These are phyloP conservation scores for Aphaenogaster ashmeadi DNA, from an alignment of 1,140 invertebrate species.

Conservation along the genomic window DNA sequence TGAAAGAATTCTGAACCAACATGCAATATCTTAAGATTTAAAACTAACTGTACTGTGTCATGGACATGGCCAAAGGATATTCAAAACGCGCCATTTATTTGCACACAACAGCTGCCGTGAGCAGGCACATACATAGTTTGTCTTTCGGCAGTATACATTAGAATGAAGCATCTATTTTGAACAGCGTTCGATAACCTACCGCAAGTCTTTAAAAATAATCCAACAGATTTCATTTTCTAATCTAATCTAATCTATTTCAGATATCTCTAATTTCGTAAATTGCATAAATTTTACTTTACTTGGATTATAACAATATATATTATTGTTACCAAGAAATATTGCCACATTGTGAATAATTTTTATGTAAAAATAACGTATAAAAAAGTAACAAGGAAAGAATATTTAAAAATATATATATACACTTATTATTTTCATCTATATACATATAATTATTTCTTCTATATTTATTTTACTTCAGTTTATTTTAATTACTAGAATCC, in stretches of 20 bases:
- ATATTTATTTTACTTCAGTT: not conserved
- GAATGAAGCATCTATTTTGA: constrained; percentile 1
- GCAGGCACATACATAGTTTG: not conserved
- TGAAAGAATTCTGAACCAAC: not conserved
- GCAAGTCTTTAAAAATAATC: not conserved
- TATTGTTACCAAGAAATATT: not conserved
- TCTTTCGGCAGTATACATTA: not conserved
- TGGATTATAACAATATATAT: not conserved
- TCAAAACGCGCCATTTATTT: constrained; percentile 17
- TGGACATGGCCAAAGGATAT: not conserved
- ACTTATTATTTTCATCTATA: not conserved
- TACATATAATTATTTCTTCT: not conserved
- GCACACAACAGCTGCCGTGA: not conserved
- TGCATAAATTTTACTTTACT: not conserved
- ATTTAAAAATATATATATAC: not conserved
- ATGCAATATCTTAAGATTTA: constrained; percentile 5
- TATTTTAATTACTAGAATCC: not conserved
- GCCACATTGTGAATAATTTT: not conserved
- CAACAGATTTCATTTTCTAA: not conserved
- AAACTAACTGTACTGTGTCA: constrained; percentile 29
- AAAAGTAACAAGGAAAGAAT: not conserved
- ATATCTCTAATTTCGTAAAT: not conserved
- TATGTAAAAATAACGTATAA: not conserved
- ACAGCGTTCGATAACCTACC: not conserved
- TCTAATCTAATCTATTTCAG: too few species aligned